Evolutionary conservation across 2,113 vertebrate genomes (phyloP), one percentile per base, ranked within the genome.

Genomic region (Pollimyrus isidori): DNA sequence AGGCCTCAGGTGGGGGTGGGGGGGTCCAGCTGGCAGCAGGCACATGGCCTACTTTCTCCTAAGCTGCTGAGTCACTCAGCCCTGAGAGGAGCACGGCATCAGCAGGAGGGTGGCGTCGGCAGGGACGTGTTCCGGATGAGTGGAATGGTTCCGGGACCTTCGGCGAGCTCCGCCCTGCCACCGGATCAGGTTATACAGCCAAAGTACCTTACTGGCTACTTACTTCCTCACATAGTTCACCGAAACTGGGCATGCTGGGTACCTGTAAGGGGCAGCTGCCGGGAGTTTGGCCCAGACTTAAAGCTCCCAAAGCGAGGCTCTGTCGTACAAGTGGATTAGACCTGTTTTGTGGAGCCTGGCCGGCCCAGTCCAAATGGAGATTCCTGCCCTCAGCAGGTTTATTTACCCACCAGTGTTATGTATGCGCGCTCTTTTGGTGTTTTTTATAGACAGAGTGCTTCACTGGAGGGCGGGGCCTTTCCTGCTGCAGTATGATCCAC

Each of bases 61-160:
- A 3, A 17, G 30, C 65, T 83, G 50, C 89, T 87, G 89, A 87
- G 85, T 90, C 89, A 90, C 65, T 39, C 58, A 1, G 30, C 73
- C 7, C 42, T 50, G 46, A 65, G 46, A 48, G 46, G 62, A 17
- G 48, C 45, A 49, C 10, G 83, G 50, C 83, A 50, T n/a, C 48
- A 4, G 45, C 13, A 2, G 30, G 46, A 26, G n/a, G 46, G 45
- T 1, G 62, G 26, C 3, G 35, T 26, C 13, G 15, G 15, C 13
- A 39, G 73, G 17, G 5, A 42, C 15, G n/a, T 1, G 52, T 87
- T 26, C 17, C 2, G 83, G 46, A 73, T 21, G 65, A 73, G 87
- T 17, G 45, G 87, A n/a, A 48, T 4, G 5, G 3, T 53, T 53
- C 15, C n/a, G n/a, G 19, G n/a, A 46, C 9, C 42, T 49, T 76